Percentiles rank a stretch among this genome's conserved stretches.
These are phyloP conservation scores for Acheta domesticus DNA, from an alignment of 2,888 invertebrate genomes.

Conservation along the genomic window DNA sequence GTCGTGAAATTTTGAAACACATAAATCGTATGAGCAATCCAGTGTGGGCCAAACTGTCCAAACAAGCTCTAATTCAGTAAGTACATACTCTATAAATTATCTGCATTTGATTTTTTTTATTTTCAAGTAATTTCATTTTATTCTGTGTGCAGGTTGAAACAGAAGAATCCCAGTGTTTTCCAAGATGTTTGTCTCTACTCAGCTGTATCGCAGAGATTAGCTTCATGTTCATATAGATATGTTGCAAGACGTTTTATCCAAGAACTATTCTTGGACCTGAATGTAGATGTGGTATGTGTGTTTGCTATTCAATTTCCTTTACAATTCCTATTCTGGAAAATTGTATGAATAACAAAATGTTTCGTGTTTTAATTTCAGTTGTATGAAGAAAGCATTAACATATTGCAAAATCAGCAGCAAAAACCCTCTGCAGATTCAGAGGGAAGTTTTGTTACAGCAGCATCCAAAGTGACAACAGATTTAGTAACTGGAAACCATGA, in stretches of 20 bases:
- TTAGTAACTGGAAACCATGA: neutral
- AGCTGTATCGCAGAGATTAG: constrained; percentile 78
- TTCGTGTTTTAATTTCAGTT: constrained; percentile 41
- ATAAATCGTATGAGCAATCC: constrained; percentile 75
- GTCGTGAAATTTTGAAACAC: constrained; percentile 65
- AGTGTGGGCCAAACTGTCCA: constrained; percentile 73
- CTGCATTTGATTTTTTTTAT: neutral
- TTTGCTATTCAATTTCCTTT: neutral
- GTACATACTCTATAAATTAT: constrained; percentile 33
- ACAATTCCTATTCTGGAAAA: too few species aligned
- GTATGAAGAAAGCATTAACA: constrained; percentile 46
- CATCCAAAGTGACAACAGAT: neutral
- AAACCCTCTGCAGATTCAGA: neutral
- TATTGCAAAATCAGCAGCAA: constrained; percentile 39
- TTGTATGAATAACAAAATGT: neutral
- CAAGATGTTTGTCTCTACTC: constrained; percentile 89
- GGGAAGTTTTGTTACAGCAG: neutral
- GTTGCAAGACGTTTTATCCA: constrained; percentile 83
- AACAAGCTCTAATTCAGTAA: constrained; percentile 69
- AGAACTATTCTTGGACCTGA: constrained; percentile 85
- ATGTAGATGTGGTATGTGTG: constrained; percentile 58
- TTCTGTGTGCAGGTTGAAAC: constrained; percentile 48
- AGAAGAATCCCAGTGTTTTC: constrained; percentile 54
- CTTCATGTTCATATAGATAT: constrained; percentile 76
- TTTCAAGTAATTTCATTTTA: neutral